Percentiles rank a stretch among this genome's conserved stretches.
phyloP scores from a whole-genome alignment of 2,888 invertebrate species.

The Dryobotodes eremita region DNA sequence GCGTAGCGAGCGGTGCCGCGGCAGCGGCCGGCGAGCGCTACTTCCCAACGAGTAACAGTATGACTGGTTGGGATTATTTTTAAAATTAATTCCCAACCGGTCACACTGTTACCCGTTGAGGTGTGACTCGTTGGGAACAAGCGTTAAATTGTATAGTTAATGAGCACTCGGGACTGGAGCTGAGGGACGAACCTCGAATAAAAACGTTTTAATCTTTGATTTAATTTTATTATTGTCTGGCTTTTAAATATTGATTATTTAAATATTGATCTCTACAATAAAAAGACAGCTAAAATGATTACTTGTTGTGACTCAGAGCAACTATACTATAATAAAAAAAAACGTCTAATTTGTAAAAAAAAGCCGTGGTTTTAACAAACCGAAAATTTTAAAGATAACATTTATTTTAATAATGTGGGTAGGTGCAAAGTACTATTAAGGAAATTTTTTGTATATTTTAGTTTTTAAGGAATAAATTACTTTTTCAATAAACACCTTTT shows the following conservation, averaged over 20 bases:
- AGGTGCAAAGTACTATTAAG: constrained; percentile 57
- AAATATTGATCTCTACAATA: constrained; percentile 27
- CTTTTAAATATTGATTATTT: not conserved
- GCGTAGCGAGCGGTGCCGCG: too few relatives aligned
- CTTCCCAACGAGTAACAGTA: too few relatives aligned
- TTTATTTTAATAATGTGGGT: constrained; percentile 32
- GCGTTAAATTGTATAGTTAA: not conserved
- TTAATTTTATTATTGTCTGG: not conserved
- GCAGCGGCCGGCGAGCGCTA: too few relatives aligned
- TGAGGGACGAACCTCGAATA: constrained; percentile 33
- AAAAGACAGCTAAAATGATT: not conserved
- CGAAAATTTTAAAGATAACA: not conserved
- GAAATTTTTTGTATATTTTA: constrained; percentile 38
- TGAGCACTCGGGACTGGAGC: not conserved
- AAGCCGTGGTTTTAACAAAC: not conserved
- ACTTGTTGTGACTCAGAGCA: not conserved
- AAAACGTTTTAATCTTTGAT: not conserved
- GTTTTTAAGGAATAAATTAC: constrained; percentile 43
- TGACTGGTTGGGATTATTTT: too few relatives aligned
- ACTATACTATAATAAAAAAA: not conserved
- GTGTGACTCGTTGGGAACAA: too few relatives aligned
- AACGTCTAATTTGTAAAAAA: not conserved
- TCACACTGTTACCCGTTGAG: too few relatives aligned
- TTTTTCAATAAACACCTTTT: constrained; percentile 21
- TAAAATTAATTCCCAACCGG: too few relatives aligned